Evolutionary conservation across 1,140 invertebrate species (phyloP).

Genomic region (Hyposmocoma kahamanoa): DNA sequence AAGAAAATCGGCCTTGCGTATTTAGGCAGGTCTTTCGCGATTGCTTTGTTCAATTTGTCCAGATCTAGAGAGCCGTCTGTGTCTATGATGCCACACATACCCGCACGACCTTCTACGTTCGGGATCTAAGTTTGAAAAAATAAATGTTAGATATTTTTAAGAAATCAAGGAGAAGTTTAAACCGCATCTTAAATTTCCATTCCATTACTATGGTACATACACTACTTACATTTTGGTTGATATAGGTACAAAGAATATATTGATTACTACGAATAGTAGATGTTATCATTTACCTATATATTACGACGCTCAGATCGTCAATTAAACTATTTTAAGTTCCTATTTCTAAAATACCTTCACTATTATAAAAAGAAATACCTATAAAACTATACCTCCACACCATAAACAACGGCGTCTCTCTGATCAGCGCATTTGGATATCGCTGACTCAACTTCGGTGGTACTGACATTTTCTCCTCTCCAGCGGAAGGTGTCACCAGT

Average conservation of each 20-base stretch:
- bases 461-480: constrained; percentile 99
- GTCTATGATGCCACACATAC: constrained; percentile 97
- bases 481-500: constrained; percentile 98
- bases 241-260: too few relatives aligned
- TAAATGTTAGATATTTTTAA: too few relatives aligned
- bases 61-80: constrained; percentile 81
- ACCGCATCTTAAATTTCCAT: too few relatives aligned
- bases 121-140: constrained; percentile 76
- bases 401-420: constrained; percentile 93
- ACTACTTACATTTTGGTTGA: too few relatives aligned
- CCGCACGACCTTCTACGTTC: constrained; percentile 92
- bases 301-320: too few relatives aligned
- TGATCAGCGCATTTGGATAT: constrained; percentile 90
- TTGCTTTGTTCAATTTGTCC: constrained; percentile 75
- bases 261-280: too few relatives aligned
- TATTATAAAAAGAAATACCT: too few relatives aligned
- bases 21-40: constrained; percentile 83
- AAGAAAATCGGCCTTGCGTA: constrained; percentile 94
- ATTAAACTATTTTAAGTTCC: too few relatives aligned
- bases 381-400: constrained; percentile 85
- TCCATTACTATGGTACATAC: too few relatives aligned
- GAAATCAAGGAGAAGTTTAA: too few relatives aligned
- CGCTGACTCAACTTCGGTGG: constrained; percentile 96
- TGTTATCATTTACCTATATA: too few relatives aligned
- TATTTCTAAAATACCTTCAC: too few relatives aligned